Percentiles rank a stretch among this genome's conserved stretches.
These are phyloP conservation scores for Penaeus vannamei DNA, from an alignment of 1,140 invertebrate genomes.

Conservation along the genomic window DNA sequence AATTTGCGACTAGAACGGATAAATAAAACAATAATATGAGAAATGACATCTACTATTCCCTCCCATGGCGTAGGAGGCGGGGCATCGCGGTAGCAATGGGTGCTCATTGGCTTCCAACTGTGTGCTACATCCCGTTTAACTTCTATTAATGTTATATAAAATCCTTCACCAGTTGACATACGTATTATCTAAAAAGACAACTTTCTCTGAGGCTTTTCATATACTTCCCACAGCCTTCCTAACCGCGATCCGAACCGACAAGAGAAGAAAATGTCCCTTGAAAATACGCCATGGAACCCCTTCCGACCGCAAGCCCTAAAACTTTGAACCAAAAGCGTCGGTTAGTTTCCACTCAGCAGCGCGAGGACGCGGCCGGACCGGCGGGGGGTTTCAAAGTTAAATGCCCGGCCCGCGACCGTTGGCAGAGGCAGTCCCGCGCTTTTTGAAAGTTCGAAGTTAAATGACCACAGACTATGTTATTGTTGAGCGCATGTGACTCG, in stretches of 20 bases:
- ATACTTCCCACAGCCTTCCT: background rate
- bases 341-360: conserved; percentile 33
- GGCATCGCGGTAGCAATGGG: conserved; percentile 5
- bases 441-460: conserved; percentile 55
- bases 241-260: background rate
- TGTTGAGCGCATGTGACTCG: background rate
- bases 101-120: conserved; percentile 13
- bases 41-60: background rate
- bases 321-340: conserved; percentile 17
- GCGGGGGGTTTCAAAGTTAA: conserved; percentile 32
- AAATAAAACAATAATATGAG: background rate
- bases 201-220: background rate
- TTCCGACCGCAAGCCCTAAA: background rate
- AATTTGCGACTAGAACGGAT: background rate
- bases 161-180: background rate
- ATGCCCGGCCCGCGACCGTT: conserved; percentile 39
- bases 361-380: background rate
- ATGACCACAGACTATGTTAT: conserved; percentile 41
- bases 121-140: background rate
- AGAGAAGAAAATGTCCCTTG: background rate
- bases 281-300: background rate
- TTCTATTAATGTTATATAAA: too few relatives aligned
- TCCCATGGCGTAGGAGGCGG: conserved; percentile 2
- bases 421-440: conserved; percentile 10
- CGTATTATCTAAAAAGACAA: background rate